Evolutionary conservation across 1,140 invertebrate genomes (phyloP).

Genomic region (Lycorma delicatula): DNA sequence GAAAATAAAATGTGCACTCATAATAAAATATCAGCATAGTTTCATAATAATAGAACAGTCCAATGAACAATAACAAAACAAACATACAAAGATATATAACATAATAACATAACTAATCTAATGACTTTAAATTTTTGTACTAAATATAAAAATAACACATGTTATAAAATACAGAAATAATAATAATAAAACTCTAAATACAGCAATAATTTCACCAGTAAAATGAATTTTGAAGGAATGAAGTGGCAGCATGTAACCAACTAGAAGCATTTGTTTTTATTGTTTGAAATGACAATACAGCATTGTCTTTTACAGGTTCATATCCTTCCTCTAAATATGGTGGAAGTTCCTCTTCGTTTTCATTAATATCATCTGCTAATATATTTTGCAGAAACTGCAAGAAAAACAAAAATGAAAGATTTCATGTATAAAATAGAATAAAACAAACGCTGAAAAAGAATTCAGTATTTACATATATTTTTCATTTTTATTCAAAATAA

Average conservation of each 20-base stretch:
- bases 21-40: too few relatives aligned
- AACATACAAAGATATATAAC: too few relatives aligned
- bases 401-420: constrained; percentile 2
- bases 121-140: too few relatives aligned
- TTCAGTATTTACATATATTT: not conserved
- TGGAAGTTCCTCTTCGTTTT: constrained; percentile 39
- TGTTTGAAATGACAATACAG: constrained; percentile 40
- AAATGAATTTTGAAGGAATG: constrained; percentile 41
- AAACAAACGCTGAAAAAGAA: not conserved
- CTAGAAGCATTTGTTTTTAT: constrained; percentile 41
- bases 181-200: too few relatives aligned
- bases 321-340: constrained; percentile 41
- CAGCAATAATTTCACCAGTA: constrained; percentile 42
- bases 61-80: too few relatives aligned
- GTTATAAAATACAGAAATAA: too few relatives aligned
- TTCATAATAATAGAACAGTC: too few relatives aligned
- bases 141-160: too few relatives aligned
- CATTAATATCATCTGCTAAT: too few relatives aligned
- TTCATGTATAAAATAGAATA: not conserved
- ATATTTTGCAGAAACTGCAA: constrained; percentile 33
- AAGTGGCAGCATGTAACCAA: constrained; percentile 40
- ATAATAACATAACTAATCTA: too few relatives aligned
- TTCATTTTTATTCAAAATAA: not conserved
- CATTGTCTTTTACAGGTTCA: constrained; percentile 38
- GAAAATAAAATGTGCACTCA: too few relatives aligned